phyloP scores from a whole-genome alignment of 64 coral and sea anemone species.

The Dendrophyllia cribrosa region DNA sequence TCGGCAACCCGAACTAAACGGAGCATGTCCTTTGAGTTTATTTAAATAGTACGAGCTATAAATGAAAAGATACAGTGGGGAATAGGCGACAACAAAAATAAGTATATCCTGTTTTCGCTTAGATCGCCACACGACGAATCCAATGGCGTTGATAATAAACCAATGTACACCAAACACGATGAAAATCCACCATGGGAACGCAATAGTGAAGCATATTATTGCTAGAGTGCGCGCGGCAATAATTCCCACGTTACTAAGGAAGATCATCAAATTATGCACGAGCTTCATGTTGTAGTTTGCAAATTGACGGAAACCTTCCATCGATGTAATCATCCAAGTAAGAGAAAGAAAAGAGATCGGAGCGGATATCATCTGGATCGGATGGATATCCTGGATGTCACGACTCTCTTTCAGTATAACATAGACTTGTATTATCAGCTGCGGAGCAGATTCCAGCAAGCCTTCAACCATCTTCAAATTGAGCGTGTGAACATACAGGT shows the following conservation, averaged over 20 bases:
- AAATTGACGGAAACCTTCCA: constrained; percentile 11
- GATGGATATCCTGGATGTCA: not conserved
- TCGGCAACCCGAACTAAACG: not conserved
- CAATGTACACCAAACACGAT: not conserved
- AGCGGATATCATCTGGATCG: not conserved
- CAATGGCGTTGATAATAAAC: not conserved
- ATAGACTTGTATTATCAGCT: constrained; percentile 28
- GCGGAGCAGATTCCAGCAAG: constrained; percentile 10
- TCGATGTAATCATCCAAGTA: constrained; percentile 13
- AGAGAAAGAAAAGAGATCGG: constrained; percentile 1
- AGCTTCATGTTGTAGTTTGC: not conserved
- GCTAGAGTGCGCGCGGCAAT: constrained; percentile 8
- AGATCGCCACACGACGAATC: constrained; percentile 26
- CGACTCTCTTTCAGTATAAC: not conserved
- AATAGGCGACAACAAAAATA: constrained; percentile 27
- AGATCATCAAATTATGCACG: not conserved
- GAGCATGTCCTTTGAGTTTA: constrained; percentile 4
- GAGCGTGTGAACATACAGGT: constrained; percentile 27
- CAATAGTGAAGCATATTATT: not conserved
- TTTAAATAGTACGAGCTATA: constrained; percentile 23
- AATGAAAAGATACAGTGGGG: constrained; percentile 22
- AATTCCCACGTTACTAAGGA: constrained; percentile 3
- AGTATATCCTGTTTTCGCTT: constrained; percentile 41
- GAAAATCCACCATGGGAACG: not conserved
- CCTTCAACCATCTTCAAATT: constrained; percentile 47